These are phyloP conservation scores for Thripadectes ignobilis DNA, from an alignment of 2,797 vertebrate genomes.

Conservation along the genomic window DNA sequence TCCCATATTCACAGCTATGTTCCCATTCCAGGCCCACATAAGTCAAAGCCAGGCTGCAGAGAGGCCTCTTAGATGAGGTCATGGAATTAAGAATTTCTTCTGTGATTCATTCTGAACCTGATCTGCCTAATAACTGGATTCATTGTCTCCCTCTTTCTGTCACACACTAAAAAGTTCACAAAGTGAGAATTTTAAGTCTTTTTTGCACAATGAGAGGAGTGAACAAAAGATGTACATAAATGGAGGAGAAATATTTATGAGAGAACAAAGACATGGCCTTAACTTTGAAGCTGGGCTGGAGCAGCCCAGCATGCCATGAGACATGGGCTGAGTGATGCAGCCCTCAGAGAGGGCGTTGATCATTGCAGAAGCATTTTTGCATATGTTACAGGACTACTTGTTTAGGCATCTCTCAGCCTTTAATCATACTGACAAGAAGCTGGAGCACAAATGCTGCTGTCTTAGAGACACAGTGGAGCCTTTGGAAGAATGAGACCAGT, in stretches of 20 bases:
- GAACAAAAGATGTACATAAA: background rate
- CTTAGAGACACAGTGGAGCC: background rate
- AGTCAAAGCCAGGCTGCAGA: background rate
- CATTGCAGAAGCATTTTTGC: background rate
- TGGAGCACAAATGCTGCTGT: background rate
- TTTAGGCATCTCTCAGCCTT: background rate
- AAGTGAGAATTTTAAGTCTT: background rate
- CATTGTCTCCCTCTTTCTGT: constrained; percentile 9
- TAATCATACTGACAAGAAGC: background rate
- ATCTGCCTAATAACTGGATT: background rate
- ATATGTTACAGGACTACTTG: background rate
- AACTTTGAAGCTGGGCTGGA: constrained; percentile 1
- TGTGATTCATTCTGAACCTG: background rate
- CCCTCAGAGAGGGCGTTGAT: background rate
- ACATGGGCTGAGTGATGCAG: background rate
- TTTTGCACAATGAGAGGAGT: background rate
- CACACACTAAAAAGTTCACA: background rate
- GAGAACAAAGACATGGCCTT: background rate
- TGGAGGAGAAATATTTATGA: background rate
- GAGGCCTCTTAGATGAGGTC: background rate
- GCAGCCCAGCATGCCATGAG: background rate
- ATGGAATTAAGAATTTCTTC: background rate
- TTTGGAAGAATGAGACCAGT: background rate
- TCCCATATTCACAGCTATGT: background rate
- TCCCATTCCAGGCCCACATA: background rate